phyloP scores from a whole-genome alignment of 2,888 invertebrate genomes.

The Hydroisotoma schaefferi region DNA sequence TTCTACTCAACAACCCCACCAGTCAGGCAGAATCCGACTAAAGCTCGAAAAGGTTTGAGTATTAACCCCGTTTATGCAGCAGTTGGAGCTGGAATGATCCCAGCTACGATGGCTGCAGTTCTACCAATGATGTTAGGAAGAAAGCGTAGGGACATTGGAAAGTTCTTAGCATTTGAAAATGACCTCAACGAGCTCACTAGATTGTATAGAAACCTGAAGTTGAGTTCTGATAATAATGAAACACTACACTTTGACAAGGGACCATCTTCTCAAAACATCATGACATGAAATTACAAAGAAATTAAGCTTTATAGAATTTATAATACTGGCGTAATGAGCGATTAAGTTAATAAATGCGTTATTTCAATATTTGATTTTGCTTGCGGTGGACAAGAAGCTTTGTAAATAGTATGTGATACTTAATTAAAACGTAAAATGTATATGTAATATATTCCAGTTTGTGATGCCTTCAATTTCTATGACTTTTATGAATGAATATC shows the following conservation, averaged over 20 bases:
- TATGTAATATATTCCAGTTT: no score
- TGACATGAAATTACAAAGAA: no score
- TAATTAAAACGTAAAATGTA: no score
- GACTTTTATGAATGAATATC: no score
- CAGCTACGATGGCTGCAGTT: constrained; percentile 41
- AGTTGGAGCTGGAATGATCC: constrained; percentile 43
- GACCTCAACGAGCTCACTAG: neutral
- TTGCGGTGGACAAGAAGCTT: no score
- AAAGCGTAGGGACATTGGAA: constrained; percentile 22
- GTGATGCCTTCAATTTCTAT: no score
- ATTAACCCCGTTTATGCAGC: constrained; percentile 44
- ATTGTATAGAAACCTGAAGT: neutral
- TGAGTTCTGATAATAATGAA: neutral
- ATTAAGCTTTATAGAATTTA: no score
- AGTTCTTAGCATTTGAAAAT: neutral
- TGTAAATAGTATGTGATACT: no score
- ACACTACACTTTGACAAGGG: neutral
- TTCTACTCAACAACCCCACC: neutral
- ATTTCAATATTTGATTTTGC: no score
- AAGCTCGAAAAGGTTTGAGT: constrained; percentile 6
- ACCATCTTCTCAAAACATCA: no score
- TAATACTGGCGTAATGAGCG: no score
- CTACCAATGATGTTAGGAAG: constrained; percentile 44
- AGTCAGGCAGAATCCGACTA: constrained; percentile 4
- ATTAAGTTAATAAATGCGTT: no score